phyloP scores from a whole-genome alignment of 64 coral and sea anemone species.

The Actinia equina region DNA sequence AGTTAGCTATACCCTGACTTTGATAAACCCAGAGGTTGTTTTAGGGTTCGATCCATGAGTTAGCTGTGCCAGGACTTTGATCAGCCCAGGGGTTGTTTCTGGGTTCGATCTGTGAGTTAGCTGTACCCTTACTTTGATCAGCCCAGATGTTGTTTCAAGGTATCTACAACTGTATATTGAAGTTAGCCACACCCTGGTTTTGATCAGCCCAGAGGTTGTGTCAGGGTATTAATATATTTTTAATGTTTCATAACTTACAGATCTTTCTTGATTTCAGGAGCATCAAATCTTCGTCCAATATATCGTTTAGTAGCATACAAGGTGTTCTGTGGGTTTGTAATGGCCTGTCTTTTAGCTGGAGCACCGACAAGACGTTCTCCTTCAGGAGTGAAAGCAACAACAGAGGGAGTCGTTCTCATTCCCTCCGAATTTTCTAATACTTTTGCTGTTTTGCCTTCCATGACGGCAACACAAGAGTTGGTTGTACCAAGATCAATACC shows the following conservation, averaged over 20 bases:
- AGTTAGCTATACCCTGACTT: too few species aligned
- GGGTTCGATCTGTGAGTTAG: too few species aligned
- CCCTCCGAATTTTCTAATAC: conserved; percentile 95
- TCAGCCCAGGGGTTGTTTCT: too few species aligned
- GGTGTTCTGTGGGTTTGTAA: conserved; percentile 91
- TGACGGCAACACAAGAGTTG: conserved; percentile 94
- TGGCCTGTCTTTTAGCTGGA: conserved; percentile 90
- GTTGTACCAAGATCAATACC: conserved; percentile 93
- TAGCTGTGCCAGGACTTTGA: too few species aligned
- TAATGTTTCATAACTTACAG: conserved; percentile 39
- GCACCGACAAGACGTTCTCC: conserved; percentile 89
- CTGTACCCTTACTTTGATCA: too few species aligned
- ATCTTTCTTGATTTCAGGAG: conserved; percentile 86
- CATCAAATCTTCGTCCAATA: conserved; percentile 91
- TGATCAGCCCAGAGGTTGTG: too few species aligned
- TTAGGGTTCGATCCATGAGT: too few species aligned
- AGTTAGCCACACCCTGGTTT: too few species aligned
- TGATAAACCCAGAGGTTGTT: too few species aligned
- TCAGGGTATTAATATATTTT: too few species aligned
- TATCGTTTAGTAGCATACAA: conserved; percentile 92
- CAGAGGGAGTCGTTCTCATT: conserved; percentile 84
- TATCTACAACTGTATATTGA: too few species aligned
- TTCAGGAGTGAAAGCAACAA: conserved; percentile 80
- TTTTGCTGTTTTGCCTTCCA: conserved; percentile 95
- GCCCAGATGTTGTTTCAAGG: too few species aligned